Evolutionary conservation across 2,113 vertebrate genomes (phyloP).

Genomic region (Cyprinodon variegatus): DNA sequence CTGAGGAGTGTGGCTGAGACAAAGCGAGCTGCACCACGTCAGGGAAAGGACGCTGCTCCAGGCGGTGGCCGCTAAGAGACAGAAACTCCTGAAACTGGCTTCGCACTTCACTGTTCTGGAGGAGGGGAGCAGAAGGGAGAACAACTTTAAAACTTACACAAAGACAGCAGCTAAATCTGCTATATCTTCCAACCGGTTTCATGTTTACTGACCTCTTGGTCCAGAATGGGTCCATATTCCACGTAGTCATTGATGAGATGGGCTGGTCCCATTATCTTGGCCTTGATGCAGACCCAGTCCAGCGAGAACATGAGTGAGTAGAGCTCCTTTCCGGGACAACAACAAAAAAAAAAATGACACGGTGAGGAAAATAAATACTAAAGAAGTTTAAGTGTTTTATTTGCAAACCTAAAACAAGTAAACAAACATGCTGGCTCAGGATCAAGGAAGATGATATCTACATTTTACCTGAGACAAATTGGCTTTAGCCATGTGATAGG

Average conservation of each 20-base stretch:
- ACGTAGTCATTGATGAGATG: conserved; percentile 95
- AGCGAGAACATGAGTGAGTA: conserved; percentile 91
- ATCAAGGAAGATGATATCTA: not conserved
- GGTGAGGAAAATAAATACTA: not conserved
- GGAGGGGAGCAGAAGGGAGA: not conserved
- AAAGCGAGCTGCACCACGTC: conserved; percentile 93
- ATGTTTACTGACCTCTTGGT: conserved; percentile 87
- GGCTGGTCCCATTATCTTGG: conserved; percentile 88
- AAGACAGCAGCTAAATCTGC: not conserved
- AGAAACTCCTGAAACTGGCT: conserved; percentile 97
- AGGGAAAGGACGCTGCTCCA: conserved; percentile 91
- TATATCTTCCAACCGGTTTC: not conserved
- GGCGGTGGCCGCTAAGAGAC: conserved; percentile 91
- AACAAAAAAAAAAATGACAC: not conserved
- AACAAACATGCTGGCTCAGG: not conserved
- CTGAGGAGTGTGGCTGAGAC: conserved; percentile 86
- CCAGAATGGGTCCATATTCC: conserved; percentile 86
- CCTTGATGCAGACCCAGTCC: conserved; percentile 94
- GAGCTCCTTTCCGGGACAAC: conserved; percentile 82
- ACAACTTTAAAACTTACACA: not conserved
- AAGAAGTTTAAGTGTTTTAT: not conserved
- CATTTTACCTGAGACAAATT: conserved; percentile 86
- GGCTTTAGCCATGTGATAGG: conserved; percentile 92
- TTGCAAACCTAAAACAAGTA: not conserved
- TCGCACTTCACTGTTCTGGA: conserved; percentile 85